Conservation (phyloP, 2,797 vertebrate species). For the Hypotaenidia okinawae region DNA sequence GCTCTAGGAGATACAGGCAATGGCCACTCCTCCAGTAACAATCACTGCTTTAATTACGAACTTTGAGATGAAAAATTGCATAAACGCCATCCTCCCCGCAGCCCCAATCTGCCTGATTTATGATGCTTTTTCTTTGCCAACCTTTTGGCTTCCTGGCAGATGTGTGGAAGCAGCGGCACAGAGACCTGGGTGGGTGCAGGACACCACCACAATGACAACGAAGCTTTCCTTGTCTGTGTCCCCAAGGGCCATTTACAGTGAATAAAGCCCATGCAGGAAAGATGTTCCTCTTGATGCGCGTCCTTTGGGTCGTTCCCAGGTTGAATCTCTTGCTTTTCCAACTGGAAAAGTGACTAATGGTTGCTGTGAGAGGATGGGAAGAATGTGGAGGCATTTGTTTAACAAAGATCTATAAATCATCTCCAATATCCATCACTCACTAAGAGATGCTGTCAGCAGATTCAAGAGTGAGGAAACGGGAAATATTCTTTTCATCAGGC, state of each 20-base stretch:
- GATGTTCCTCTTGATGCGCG: background rate
- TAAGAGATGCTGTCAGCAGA: constrained; percentile 50
- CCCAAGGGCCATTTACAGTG: background rate
- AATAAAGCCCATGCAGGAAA: background rate
- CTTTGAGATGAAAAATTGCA: constrained; percentile 18
- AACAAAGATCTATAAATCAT: constrained; percentile 80
- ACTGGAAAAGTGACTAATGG: constrained; percentile 48
- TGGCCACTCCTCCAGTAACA: background rate
- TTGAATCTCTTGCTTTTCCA: constrained; percentile 9
- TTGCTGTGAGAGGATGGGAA: constrained; percentile 45
- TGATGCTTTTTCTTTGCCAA: background rate
- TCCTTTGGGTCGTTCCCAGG: background rate
- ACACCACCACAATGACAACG: background rate
- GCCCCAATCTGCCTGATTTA: constrained; percentile 20
- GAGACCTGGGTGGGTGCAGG: background rate
- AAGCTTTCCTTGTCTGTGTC: background rate
- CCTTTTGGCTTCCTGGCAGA: background rate
- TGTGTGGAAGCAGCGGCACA: background rate
- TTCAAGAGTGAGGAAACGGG: constrained; percentile 26
- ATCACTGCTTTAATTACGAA: constrained; percentile 5
- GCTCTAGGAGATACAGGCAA: background rate
- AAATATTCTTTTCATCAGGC: background rate
- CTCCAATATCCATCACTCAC: constrained; percentile 64
- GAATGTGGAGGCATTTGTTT: constrained; percentile 77
- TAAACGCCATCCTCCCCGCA: background rate